Base-by-base conservation (phyloP, 2,888 invertebrate species). In the Cryptophagus acutangulus region DNA sequence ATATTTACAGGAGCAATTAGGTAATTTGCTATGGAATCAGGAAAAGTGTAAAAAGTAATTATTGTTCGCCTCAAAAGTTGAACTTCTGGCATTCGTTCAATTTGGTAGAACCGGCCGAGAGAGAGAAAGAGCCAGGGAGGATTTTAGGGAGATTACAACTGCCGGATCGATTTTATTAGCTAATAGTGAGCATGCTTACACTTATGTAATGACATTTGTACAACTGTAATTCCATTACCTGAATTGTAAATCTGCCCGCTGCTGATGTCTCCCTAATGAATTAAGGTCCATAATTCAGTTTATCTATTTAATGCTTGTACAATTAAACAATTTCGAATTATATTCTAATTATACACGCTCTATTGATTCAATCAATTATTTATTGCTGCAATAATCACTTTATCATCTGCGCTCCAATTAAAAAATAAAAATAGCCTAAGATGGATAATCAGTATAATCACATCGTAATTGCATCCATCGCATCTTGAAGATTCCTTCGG, bases 151-250 rank as follows among this genome's bases (percentile, higher is more conserved):
- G 63, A 65, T 65, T 64, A 63, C 59, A 50, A 51, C 54, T 49
- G 30, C 54, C 51, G 57, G 59, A 66, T 67, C 66, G 66, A 66
- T 67, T 67, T 65, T 66, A 66, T 66, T 66, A 66, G 66, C 65
- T 66, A 66, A 67, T 66, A 66, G 66, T 61, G 62, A 59, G 63
- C 62, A 62, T 62, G 65, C 65, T 65, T 65, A 66, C 65, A 66
- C 63, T 66, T 65, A 64, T 65, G 66, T 66, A 66, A 66, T 66
- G 65, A 65, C 65, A 65, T 66, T 66, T 61, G 63, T 65, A 65
- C 64, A 63, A 59, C 62, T 63, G 65, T 66, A 66, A 66, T 66
- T 65, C 65, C 64, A 66, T 67, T 67, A 67, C 65, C 63, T 62
- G 64, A 58, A 63, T 63, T 63, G 65, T 66, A 65, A 66, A 66